phyloP scores from a whole-genome alignment of 1,140 invertebrate genomes.

The Bombus ignitus region DNA sequence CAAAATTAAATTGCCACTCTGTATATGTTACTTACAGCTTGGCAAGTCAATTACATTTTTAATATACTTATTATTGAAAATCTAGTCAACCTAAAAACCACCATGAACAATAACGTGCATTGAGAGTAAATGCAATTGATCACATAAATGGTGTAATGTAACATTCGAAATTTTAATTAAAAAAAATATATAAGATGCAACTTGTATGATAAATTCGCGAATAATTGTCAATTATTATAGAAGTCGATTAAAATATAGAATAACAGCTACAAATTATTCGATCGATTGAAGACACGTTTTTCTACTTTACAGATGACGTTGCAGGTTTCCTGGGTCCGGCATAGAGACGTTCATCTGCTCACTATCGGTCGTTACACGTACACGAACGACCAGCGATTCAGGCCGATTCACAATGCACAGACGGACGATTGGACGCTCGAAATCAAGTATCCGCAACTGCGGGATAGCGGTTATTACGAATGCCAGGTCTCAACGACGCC shows the following conservation, averaged over 20 bases:
- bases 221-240: not conserved
- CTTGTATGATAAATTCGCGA: not conserved
- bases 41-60: no score
- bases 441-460: slow-evolving; percentile 92
- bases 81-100: no score
- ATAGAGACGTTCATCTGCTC: slow-evolving; percentile 93
- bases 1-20: not conserved
- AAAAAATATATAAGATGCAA: not conserved
- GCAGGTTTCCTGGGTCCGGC: slow-evolving; percentile 95
- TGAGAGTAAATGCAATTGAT: not conserved
- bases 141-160: not conserved
- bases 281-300: not conserved
- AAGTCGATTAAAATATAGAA: not conserved
- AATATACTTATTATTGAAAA: no score
- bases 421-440: slow-evolving; percentile 95
- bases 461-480: slow-evolving; percentile 94
- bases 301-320: slow-evolving; percentile 86
- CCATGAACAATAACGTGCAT: no score
- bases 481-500: slow-evolving; percentile 95
- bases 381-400: slow-evolving; percentile 94
- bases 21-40: not conserved
- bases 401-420: slow-evolving; percentile 91
- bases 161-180: not conserved
- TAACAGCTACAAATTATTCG: slow-evolving; percentile 9
- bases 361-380: slow-evolving; percentile 96